Base-by-base conservation (phyloP, 1,140 invertebrate genomes). In the Sminthurinus signatus region DNA sequence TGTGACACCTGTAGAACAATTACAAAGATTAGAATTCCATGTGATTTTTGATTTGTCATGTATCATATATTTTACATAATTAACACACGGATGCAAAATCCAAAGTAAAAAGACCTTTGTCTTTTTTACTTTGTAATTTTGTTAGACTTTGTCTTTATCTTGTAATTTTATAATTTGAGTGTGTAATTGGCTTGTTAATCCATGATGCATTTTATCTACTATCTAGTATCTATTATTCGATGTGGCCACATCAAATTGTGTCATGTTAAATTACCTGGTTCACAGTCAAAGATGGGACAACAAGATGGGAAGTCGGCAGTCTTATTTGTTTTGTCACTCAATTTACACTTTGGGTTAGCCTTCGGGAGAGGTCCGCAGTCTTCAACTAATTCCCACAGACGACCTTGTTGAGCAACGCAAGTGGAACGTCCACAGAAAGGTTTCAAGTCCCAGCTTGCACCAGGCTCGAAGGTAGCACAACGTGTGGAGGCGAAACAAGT, bases 401-500 rank as follows among this genome's bases (percentile, higher is more conserved):
- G 82, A 21, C 84, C 80, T 64, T 70, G 66, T 60, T 69, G 66
- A 60, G 69, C 73, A 27, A 90, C 86, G 76, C 89, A 93, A 39
- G 87, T 90, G 62, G 87, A 89, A 64, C 87, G 84, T 14, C 90
- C 89, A 72, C 89, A 93, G 84, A 92, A 93, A 1, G 89, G 89
- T 10, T 85, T 79, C 67, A 93, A 75, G 31, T 91, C 88, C 89
- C 89, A 93, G 28, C 84, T 80, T 76, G 90, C 86, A 42, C 84
- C 70, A 32, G 87, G 86, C 74, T 90, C 88, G 29, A 91, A 84
- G 17, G 89, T 91, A 1, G 88, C 86, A 75, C 89, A 93, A 64
- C 83, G 84, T n/a, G 89, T 93, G 0, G 88, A 91, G 1, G 89
- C 89, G 77, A 92, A 93, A 73, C 89, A 93, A 80, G 89, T 83